phyloP scores from a whole-genome alignment of 2,797 vertebrate genomes.

The Argyrosomus regius region DNA sequence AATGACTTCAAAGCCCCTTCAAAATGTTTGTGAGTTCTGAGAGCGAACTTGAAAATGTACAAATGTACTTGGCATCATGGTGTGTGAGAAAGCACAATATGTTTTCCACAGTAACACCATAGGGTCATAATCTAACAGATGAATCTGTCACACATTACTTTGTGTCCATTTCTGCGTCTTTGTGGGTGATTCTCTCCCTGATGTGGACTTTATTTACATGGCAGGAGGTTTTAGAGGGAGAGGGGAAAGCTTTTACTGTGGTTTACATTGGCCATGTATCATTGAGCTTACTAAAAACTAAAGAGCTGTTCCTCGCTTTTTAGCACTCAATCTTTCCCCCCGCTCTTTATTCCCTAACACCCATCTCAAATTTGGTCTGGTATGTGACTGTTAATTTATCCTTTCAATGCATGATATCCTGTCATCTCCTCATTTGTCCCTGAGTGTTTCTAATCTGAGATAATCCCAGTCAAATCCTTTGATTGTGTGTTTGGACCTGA shows the following conservation, averaged over 20 bases:
- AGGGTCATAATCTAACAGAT: conserved; percentile 45
- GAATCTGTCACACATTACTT: conserved; percentile 41
- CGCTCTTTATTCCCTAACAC: conserved; percentile 78
- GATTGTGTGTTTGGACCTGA: conserved; percentile 98
- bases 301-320: conserved; percentile 70
- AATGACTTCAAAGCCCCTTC: conserved; percentile 27
- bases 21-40: conserved; percentile 11
- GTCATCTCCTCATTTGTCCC: conserved; percentile 92
- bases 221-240: conserved; percentile 70
- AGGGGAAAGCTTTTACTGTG: conserved; percentile 82
- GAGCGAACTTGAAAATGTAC: conserved; percentile 7
- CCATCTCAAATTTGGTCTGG: conserved; percentile 85
- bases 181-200: conserved; percentile 56
- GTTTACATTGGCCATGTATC: conserved; percentile 81
- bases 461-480: conserved; percentile 98
- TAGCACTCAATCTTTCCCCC: conserved; percentile 60
- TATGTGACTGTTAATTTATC: conserved; percentile 93
- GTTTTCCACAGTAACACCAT: conserved; percentile 30
- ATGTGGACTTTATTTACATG: conserved; percentile 82
- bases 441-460: conserved; percentile 95
- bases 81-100: conserved; percentile 1
- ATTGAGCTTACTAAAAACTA: conserved; percentile 72
- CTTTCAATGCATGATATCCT: conserved; percentile 90
- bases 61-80: not conserved
- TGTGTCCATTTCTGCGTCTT: conserved; percentile 48